Percentiles rank a stretch among this genome's conserved stretches.
Evolutionary conservation across 2,797 vertebrate species (phyloP).

Genomic region (Tinamus major): DNA sequence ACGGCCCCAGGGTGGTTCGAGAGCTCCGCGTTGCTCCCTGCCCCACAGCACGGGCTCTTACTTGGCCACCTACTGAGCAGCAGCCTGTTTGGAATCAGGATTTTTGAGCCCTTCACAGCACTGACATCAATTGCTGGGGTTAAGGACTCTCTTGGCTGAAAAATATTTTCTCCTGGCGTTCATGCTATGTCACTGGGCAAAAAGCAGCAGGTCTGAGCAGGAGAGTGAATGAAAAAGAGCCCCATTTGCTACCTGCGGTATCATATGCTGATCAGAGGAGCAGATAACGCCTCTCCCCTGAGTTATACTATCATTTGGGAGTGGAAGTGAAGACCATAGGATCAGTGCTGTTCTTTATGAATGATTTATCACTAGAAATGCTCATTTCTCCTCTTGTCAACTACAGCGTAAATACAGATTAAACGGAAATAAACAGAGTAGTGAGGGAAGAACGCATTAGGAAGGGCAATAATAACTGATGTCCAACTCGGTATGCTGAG

Average conservation of each 20-base stretch:
- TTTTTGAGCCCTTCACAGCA: neutral
- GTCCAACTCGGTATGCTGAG: neutral
- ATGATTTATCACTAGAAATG: constrained; percentile 6
- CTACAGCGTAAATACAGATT: neutral
- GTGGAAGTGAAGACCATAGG: neutral
- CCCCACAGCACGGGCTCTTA: neutral
- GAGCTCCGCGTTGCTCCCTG: neutral
- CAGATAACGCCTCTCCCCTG: constrained; percentile 11
- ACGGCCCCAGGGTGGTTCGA: neutral
- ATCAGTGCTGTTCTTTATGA: neutral
- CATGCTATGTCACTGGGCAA: neutral
- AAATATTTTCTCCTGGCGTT: constrained; percentile 24
- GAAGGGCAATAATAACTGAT: neutral
- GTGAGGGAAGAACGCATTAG: neutral
- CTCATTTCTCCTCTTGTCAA: neutral
- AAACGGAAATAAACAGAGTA: neutral
- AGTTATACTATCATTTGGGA: neutral
- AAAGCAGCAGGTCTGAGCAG: constrained; percentile 50
- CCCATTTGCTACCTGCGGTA: neutral
- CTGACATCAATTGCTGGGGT: constrained; percentile 18
- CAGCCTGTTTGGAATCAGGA: neutral
- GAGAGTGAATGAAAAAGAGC: constrained; percentile 4
- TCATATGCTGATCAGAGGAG: neutral
- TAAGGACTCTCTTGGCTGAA: neutral
- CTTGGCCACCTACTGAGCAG: neutral